Conservation (phyloP, 2,797 vertebrate genomes). For the Chiloscyllium punctatum region DNA sequence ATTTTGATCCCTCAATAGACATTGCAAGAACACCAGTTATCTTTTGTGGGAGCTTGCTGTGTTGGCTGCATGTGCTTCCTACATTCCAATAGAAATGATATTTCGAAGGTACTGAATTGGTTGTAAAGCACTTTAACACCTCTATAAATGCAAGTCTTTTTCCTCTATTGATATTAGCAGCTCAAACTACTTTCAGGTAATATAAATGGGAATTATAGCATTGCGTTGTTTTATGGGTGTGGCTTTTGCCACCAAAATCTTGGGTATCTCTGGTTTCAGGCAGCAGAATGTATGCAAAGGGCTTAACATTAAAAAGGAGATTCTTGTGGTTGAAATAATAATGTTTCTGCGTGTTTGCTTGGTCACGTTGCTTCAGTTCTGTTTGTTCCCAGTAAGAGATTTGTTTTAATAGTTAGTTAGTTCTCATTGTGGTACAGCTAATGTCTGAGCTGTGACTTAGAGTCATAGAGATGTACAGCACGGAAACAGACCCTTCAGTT, state of each 20-base stretch:
- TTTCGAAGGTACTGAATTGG: neutral
- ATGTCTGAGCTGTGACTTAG: no score
- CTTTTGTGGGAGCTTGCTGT: neutral
- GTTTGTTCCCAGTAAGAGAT: no score
- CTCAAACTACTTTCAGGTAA: neutral
- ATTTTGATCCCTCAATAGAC: neutral
- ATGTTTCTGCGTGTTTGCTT: no score
- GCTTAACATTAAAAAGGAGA: neutral
- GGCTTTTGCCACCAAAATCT: neutral
- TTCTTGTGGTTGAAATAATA: neutral
- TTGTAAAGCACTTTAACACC: neutral
- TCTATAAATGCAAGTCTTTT: no score
- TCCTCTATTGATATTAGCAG: neutral
- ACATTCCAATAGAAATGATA: neutral
- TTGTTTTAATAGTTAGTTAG: no score
- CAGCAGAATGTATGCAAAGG: neutral
- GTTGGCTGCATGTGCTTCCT: neutral
- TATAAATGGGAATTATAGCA: neutral
- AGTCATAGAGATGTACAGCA: no score
- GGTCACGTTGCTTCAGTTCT: no score
- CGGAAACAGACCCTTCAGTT: no score
- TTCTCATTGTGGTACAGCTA: no score
- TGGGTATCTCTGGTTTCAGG: neutral
- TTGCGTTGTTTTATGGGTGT: neutral
- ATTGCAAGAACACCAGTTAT: neutral